Evolutionary conservation across 23 tunicate genomes (phyloP), one percentile per base, ranked within the genome.

Genomic region (Ascidia mentula): DNA sequence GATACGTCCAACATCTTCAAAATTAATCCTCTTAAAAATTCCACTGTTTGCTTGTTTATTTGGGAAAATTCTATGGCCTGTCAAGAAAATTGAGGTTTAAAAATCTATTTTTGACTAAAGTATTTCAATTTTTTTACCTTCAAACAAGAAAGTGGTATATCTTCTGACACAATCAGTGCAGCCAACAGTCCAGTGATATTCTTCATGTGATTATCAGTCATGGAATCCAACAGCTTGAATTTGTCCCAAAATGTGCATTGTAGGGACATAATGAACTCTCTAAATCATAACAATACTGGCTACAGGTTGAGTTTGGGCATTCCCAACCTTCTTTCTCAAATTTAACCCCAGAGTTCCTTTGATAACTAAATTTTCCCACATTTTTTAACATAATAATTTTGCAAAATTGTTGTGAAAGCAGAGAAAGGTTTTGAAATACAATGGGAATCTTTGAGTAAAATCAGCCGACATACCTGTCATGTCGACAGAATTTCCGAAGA

Each of bases 211-310:
- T 24, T 32, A 38, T 36, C 36, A 75, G 84, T 36, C 69, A 80
- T 35, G 38, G 83, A 53, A 0, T 46, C 42, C 37, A 90, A 18
- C 0, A 74, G 53, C 42, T 90, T 90, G 72, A 90, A 90, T 71
- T 80, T 53, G 38, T 90, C 96, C 96, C 96, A 90, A 35, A 90
- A 75, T 24, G 96, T 37, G 72, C 96, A 90, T 72, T 90, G 96
- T 2, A 81, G 22, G 30, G 86, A 39, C 80, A 90, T 85, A 9
- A 77, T 45, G 69, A 85, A 90, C 39, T 90, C 83, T 33, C 86
- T 90, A 75, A 3, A 75, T 20, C 1, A 53, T 1, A 53, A 53
- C n/a, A n/a, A n/a, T n/a, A n/a, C n/a, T n/a, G n/a, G n/a, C n/a
- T n/a, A 53, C 65, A 6, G 1, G 22, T 53, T 20, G 65, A 9